Conservation (phyloP, 2,113 vertebrate species). For the Eleginops maclovinus region DNA sequence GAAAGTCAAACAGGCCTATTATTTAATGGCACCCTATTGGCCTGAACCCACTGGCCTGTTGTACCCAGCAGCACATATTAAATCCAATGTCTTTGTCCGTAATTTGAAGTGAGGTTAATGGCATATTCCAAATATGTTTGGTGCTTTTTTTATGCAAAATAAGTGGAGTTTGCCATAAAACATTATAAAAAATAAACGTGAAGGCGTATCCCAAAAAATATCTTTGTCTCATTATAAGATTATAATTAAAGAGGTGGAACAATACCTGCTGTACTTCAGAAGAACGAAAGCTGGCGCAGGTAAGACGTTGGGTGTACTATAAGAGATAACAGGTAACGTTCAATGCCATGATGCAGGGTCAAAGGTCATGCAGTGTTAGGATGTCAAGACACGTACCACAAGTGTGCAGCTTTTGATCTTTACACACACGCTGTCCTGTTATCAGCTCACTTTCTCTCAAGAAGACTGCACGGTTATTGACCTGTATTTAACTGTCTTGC, state of each 20-base stretch:
- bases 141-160: background rate
- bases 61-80: slow-evolving; percentile 31
- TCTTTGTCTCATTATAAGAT: no score
- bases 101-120: background rate
- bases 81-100: slow-evolving; percentile 31
- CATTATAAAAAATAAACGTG: no score
- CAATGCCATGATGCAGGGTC: slow-evolving; percentile 11
- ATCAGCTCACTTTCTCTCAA: background rate
- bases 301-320: background rate
- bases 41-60: slow-evolving; percentile 63
- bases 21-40: slow-evolving; percentile 58
- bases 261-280: background rate
- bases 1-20: slow-evolving; percentile 41
- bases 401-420: slow-evolving; percentile 11
- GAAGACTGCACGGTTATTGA: background rate
- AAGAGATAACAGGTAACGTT: slow-evolving; percentile 8
- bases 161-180: background rate
- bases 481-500: background rate
- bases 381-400: slow-evolving; percentile 15
- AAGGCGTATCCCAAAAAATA: no score
- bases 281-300: background rate
- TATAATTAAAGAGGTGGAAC: no score
- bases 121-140: background rate
- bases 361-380: slow-evolving; percentile 21
- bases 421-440: background rate